These are phyloP conservation scores for Aegypius monachus DNA, from an alignment of 2,113 vertebrate genomes.

Conservation along the genomic window DNA sequence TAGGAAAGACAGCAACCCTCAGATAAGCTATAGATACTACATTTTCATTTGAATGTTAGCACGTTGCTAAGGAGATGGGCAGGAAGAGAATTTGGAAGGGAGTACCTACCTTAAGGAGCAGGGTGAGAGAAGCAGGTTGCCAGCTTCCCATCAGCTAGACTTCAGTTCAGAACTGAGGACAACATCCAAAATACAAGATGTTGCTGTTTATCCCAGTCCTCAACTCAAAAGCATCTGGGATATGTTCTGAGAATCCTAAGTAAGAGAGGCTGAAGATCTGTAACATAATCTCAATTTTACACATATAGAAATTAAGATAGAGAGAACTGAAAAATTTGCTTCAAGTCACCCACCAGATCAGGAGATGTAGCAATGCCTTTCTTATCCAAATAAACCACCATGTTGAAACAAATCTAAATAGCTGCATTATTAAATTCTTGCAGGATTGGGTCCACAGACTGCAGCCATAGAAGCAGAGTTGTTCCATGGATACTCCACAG, in stretches of 20 bases:
- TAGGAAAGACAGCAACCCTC: conserved; percentile 13
- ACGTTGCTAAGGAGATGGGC: not conserved
- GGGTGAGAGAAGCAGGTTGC: not conserved
- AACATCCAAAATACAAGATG: not conserved
- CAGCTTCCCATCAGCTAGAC: not conserved
- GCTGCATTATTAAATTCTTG: not conserved
- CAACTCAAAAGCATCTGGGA: not conserved
- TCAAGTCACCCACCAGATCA: not conserved
- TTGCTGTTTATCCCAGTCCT: not conserved
- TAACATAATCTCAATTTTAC: not conserved
- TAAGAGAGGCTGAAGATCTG: not conserved
- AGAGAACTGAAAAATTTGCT: not conserved
- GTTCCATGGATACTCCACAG: not conserved
- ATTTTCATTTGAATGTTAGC: not conserved
- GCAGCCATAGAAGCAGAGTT: not conserved
- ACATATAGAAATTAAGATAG: not conserved
- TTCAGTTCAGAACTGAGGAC: not conserved
- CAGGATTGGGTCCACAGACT: not conserved
- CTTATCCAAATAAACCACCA: not conserved
- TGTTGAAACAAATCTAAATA: not conserved
- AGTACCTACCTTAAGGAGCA: not conserved
- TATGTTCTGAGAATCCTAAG: not conserved
- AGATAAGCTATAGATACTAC: not conserved
- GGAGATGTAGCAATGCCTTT: not conserved
- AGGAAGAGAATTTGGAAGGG: not conserved